Evolutionary conservation across 2,797 vertebrate genomes (phyloP).

Genomic region (Serranus cabrilla): DNA sequence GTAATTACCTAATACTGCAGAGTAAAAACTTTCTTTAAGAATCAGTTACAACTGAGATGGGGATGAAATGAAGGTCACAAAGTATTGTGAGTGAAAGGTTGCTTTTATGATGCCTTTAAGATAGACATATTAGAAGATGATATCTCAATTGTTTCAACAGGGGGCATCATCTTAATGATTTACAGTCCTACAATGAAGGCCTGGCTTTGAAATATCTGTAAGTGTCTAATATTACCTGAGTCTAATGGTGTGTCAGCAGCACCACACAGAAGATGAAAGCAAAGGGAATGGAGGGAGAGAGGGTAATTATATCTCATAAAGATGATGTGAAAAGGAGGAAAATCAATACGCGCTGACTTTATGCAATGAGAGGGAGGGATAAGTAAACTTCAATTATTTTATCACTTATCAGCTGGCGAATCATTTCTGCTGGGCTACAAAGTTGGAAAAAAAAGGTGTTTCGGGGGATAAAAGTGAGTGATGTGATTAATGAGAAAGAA

Average conservation of each 20-base stretch:
- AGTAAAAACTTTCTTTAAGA: constrained; percentile 15
- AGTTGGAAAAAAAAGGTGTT: constrained; percentile 26
- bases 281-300: neutral
- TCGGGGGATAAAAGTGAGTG: constrained; percentile 35
- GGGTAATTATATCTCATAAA: constrained; percentile 38
- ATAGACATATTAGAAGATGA: constrained; percentile 12
- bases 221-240: constrained; percentile 25
- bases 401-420: constrained; percentile 39
- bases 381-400: constrained; percentile 49
- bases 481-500: constrained; percentile 61
- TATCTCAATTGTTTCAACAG: neutral
- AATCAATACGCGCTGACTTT: constrained; percentile 55
- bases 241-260: constrained; percentile 15
- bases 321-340: constrained; percentile 48
- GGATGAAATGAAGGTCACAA: constrained; percentile 24
- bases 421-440: constrained; percentile 43
- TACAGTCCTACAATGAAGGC: neutral
- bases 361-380: constrained; percentile 17
- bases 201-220: constrained; percentile 12
- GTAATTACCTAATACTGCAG: constrained; percentile 21
- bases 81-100: neutral
- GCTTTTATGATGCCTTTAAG: constrained; percentile 30
- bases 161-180: constrained; percentile 20
- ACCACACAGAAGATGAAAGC: constrained; percentile 12
- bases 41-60: constrained; percentile 20